Percentiles rank a stretch among this genome's conserved stretches.
phyloP scores from a whole-genome alignment of 2,888 invertebrate species.

The Dermolepida albohirtum region DNA sequence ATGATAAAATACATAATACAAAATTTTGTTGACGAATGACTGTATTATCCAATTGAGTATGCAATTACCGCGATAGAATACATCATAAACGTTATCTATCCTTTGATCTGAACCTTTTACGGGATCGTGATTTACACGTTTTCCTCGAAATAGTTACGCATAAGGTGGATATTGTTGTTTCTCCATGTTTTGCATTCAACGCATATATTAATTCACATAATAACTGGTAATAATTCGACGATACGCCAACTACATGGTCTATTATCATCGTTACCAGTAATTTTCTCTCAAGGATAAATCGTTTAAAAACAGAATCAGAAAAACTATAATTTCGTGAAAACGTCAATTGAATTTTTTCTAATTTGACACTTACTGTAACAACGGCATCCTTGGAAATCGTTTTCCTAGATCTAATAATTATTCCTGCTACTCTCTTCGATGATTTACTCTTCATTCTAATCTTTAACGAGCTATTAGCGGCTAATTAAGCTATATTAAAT shows the following conservation, averaged over 20 bases:
- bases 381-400: conserved; percentile 89
- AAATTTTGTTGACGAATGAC: conserved; percentile 16
- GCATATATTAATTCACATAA: too few relatives aligned
- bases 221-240: neutral
- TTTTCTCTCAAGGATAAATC: conserved; percentile 31
- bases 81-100: conserved; percentile 15
- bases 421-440: conserved; percentile 86
- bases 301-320: conserved; percentile 17
- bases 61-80: conserved; percentile 13
- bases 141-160: too few relatives aligned
- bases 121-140: too few relatives aligned
- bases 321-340: conserved; percentile 35
- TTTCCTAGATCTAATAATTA: conserved; percentile 88
- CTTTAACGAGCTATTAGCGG: conserved; percentile 8
- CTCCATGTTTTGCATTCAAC: too few relatives aligned
- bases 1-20: conserved; percentile 11
- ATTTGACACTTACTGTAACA: conserved; percentile 76
- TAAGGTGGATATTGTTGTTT: too few relatives aligned
- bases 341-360: conserved; percentile 24
- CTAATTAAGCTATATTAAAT: conserved; percentile 30
- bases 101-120: neutral
- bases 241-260: neutral
- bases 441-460: conserved; percentile 77
- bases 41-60: conserved; percentile 7
- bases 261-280: conserved; percentile 29